A percentile compares a stretch with the other conserved stretches of the same genome.
Conservation (phyloP, 2,797 vertebrate species). For the Schizopygopsis malacanthus region DNA sequence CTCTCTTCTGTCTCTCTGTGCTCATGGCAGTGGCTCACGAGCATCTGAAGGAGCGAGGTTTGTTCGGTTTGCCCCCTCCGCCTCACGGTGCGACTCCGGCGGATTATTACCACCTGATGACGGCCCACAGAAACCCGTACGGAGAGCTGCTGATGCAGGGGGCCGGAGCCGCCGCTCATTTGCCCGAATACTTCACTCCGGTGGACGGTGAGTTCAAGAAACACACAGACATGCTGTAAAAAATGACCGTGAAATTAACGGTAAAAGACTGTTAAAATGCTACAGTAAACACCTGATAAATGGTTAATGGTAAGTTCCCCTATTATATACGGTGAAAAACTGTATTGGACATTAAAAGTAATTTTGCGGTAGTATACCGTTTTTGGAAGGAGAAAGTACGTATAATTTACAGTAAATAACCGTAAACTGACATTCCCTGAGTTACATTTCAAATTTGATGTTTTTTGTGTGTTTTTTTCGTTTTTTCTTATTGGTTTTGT, state of each 20-base stretch:
- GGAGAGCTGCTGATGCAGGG: constrained; percentile 91
- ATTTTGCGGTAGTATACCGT: not conserved
- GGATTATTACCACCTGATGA: constrained; percentile 96
- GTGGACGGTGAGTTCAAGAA: constrained; percentile 88
- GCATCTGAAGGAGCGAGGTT: constrained; percentile 89
- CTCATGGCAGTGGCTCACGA: constrained; percentile 86
- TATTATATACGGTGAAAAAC: not conserved
- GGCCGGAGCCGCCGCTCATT: constrained; percentile 79
- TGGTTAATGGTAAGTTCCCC: not conserved
- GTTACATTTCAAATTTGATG: too few species aligned
- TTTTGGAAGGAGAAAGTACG: too few species aligned
- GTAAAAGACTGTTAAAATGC: not conserved
- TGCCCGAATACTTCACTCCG: constrained; percentile 92
- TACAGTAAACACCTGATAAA: not conserved
- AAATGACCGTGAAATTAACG: not conserved
- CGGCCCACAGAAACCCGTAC: constrained; percentile 87
- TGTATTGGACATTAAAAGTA: not conserved
- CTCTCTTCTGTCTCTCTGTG: not conserved
- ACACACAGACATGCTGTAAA: not conserved
- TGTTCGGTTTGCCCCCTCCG: constrained; percentile 86
- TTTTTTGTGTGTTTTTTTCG: too few species aligned
- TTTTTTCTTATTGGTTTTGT: too few species aligned
- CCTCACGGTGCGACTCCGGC: constrained; percentile 81
- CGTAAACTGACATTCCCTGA: not conserved
- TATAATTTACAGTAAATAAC: not conserved